These are phyloP conservation scores for Antrozous pallidus DNA, from an alignment of 2,797 vertebrate genomes.

Conservation along the genomic window DNA sequence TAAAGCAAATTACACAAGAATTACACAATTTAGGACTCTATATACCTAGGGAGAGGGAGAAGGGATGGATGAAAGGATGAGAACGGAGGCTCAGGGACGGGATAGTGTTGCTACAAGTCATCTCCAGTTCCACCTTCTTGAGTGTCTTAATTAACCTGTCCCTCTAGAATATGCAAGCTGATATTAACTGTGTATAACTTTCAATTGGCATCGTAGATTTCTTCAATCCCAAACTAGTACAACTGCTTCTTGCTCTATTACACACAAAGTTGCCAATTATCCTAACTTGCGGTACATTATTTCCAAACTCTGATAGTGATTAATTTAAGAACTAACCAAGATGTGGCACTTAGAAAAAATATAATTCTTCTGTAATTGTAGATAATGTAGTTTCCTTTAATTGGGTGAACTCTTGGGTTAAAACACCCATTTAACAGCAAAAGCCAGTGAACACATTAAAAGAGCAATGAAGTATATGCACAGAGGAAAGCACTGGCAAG, in stretches of 20 bases:
- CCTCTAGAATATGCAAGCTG: background rate
- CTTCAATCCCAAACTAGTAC: background rate
- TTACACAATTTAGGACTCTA: background rate
- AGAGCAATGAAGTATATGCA: background rate
- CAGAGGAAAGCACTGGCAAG: background rate
- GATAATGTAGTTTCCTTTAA: background rate
- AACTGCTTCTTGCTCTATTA: slow-evolving; percentile 23
- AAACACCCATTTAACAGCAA: slow-evolving; percentile 8
- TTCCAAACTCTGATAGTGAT: background rate
- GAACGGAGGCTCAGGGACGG: background rate
- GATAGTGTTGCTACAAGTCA: background rate
- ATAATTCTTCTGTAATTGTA: background rate
- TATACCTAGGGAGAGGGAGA: background rate
- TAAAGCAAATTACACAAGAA: background rate
- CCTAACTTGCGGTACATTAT: slow-evolving; percentile 12
- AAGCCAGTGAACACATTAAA: slow-evolving; percentile 14
- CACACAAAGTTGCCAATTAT: background rate
- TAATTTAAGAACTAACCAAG: background rate
- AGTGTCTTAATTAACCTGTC: background rate
- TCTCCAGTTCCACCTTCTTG: background rate
- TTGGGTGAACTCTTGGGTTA: slow-evolving; percentile 24
- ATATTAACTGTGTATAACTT: background rate
- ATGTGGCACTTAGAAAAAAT: background rate
- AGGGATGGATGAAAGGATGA: background rate
- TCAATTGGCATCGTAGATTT: background rate